Evolutionary conservation across 2,888 invertebrate genomes (phyloP).

Genomic region (Hanleya hanleyi): DNA sequence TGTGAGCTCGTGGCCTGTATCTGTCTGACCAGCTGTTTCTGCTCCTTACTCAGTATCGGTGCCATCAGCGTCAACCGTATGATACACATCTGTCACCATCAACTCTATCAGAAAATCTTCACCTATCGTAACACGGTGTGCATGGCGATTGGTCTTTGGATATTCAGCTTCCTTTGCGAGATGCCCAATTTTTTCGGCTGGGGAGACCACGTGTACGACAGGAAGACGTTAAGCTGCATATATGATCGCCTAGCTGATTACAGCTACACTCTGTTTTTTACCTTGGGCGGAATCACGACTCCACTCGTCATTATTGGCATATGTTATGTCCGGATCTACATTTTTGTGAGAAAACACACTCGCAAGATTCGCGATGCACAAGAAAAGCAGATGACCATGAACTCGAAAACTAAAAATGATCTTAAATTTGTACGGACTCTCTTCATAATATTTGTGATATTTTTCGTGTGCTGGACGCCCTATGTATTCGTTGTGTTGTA

Average conservation of each 20-base stretch:
- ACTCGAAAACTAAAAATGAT: conserved; percentile 13
- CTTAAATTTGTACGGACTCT: conserved; percentile 33
- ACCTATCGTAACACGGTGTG: conserved; percentile 30
- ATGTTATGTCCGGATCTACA: conserved; percentile 37
- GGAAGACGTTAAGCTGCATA: conserved; percentile 42
- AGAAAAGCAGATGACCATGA: neutral
- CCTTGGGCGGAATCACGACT: conserved; percentile 29
- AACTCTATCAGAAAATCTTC: conserved; percentile 28
- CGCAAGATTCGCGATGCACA: conserved; percentile 7
- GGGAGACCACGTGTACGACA: conserved; percentile 44
- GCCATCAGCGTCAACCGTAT: conserved; percentile 39
- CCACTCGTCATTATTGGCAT: conserved; percentile 33
- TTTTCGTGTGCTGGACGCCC: conserved; percentile 35
- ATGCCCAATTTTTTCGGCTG: conserved; percentile 41
- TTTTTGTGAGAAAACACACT: conserved; percentile 22
- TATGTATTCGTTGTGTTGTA: conserved; percentile 32
- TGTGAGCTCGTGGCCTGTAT: conserved; percentile 41
- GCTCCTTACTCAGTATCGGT: conserved; percentile 40
- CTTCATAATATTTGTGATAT: conserved; percentile 35
- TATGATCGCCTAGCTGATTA: conserved; percentile 39
- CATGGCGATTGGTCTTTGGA: conserved; percentile 38
- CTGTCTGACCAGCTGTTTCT: conserved; percentile 41
- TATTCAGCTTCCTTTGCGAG: conserved; percentile 39
- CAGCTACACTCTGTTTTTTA: conserved; percentile 42
- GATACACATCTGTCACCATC: conserved; percentile 34